phyloP scores from a whole-genome alignment of 64 coral and sea anemone species.

The Porites lutea region DNA sequence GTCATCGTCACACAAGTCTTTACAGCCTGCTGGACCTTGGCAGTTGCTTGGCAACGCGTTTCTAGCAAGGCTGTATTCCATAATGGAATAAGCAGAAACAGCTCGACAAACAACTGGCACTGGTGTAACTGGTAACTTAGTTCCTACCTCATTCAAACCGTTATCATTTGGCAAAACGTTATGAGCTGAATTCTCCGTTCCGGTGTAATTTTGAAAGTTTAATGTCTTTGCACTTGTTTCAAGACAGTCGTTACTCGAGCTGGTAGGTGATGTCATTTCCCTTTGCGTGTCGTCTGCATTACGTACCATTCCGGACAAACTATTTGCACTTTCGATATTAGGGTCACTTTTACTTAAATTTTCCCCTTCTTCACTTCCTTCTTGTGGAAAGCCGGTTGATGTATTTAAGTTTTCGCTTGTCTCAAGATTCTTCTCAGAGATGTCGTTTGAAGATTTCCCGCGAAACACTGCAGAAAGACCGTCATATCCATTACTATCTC shows the following conservation, averaged over 20 bases:
- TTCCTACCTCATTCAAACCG: neutral
- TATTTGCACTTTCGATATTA: neutral
- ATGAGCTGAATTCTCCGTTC: no score
- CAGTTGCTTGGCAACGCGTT: neutral
- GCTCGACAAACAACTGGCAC: slow-evolving; percentile 13
- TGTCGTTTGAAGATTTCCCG: neutral
- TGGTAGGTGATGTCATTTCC: neutral
- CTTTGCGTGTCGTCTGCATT: neutral
- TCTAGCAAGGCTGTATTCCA: slow-evolving; percentile 27
- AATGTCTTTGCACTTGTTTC: neutral
- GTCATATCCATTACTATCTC: neutral
- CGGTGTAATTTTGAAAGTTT: neutral
- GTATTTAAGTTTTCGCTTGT: no score
- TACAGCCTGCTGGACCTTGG: neutral
- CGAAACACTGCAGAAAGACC: neutral
- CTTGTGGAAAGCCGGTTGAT: neutral
- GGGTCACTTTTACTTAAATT: neutral
- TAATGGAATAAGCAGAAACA: slow-evolving; percentile 11
- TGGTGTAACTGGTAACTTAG: slow-evolving; percentile 12
- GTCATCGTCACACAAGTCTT: neutral
- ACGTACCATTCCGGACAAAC: no score
- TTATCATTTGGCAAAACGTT: neutral
- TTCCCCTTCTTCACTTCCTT: neutral
- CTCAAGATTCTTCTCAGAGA: neutral
- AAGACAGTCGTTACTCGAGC: neutral